A percentile compares a stretch with the other conserved stretches of the same genome.
Conservation (phyloP, 2,113 vertebrate genomes). For the Nothoprocta pentlandii region DNA sequence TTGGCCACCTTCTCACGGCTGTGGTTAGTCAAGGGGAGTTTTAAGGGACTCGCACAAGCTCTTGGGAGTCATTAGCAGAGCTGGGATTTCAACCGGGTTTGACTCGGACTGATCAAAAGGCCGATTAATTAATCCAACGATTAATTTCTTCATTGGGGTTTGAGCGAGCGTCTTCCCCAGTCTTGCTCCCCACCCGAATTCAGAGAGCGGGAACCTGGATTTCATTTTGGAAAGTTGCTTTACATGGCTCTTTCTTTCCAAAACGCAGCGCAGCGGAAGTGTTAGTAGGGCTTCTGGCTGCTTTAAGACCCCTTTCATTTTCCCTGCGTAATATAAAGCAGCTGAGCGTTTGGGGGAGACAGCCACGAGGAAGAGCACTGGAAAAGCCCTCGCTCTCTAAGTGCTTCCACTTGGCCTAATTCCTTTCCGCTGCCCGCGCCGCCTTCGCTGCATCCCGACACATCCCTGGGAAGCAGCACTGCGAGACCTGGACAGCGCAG, state of each 20-base stretch:
- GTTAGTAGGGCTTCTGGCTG: conserved; percentile 22
- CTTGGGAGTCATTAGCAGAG: background rate
- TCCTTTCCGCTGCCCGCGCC: background rate
- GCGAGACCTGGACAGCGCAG: conserved; percentile 20
- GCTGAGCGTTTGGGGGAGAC: background rate
- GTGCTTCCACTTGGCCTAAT: background rate
- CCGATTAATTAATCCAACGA: background rate
- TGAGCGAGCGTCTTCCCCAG: background rate
- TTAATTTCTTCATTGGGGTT: background rate
- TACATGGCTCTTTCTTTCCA: background rate
- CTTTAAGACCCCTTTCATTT: background rate
- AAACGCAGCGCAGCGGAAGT: background rate
- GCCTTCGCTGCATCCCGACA: rapidly evolving
- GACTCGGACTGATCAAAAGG: background rate
- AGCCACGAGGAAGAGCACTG: background rate
- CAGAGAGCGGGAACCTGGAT: conserved; percentile 21
- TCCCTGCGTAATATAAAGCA: conserved; percentile 28
- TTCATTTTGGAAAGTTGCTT: conserved; percentile 18
- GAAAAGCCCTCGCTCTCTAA: background rate
- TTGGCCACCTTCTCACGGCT: background rate
- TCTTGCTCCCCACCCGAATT: background rate
- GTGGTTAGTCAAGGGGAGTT: background rate
- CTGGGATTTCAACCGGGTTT: background rate
- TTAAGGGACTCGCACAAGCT: background rate
- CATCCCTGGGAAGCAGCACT: background rate